phyloP scores from a whole-genome alignment of 2,888 invertebrate genomes.

The Rutpela maculata region DNA sequence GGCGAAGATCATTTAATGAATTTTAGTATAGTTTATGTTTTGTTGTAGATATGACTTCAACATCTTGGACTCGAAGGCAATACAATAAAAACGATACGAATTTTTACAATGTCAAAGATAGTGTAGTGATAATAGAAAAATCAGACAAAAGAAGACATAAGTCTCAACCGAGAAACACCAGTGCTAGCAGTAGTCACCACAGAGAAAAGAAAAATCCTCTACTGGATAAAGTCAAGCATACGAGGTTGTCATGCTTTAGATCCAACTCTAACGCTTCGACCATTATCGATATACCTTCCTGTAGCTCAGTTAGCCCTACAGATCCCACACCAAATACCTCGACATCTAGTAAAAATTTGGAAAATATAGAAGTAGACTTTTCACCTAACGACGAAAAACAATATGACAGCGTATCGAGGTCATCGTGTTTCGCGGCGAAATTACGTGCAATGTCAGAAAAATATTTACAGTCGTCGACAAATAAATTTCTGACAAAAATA shows the following conservation, averaged over 20 bases:
- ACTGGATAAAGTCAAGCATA: constrained; percentile 83
- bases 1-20: constrained; percentile 30
- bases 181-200: constrained; percentile 74
- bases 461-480: constrained; percentile 83
- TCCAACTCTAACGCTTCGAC: constrained; percentile 76
- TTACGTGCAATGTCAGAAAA: constrained; percentile 84
- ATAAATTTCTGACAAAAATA: constrained; percentile 81
- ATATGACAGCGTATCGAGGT: constrained; percentile 66
- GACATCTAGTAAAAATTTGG: constrained; percentile 41
- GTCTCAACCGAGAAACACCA: constrained; percentile 74
- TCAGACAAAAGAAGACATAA: constrained; percentile 76
- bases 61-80: constrained; percentile 79
- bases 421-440: constrained; percentile 82
- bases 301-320: constrained; percentile 49
- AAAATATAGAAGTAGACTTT: constrained; percentile 33
- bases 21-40: constrained; percentile 6
- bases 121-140: constrained; percentile 78
- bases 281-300: constrained; percentile 69
- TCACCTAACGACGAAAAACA: constrained; percentile 27
- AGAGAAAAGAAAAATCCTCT: constrained; percentile 83
- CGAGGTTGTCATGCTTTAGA: constrained; percentile 82
- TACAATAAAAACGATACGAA: constrained; percentile 80
- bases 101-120: constrained; percentile 81
- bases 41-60: constrained; percentile 79
- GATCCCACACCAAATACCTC: constrained; percentile 44